These are phyloP conservation scores for Coboldia fuscipes DNA, from an alignment of 1,140 invertebrate species.

Conservation along the genomic window DNA sequence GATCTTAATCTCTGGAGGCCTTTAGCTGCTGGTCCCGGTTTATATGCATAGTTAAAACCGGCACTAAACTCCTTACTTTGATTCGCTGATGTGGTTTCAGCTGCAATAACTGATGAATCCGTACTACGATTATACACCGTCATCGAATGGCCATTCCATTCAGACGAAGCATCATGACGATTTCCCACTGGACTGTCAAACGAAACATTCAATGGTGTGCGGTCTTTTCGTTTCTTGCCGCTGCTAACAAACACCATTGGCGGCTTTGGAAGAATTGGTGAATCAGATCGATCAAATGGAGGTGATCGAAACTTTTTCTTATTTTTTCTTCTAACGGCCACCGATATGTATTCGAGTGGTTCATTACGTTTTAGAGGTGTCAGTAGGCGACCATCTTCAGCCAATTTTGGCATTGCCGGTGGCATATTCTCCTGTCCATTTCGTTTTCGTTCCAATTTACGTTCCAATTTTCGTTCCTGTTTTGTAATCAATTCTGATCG, in stretches of 20 bases:
- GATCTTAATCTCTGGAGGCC: conserved; percentile 58
- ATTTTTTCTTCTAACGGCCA: conserved; percentile 36
- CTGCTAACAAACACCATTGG: conserved; percentile 30
- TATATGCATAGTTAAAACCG: background rate
- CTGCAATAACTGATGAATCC: conserved; percentile 21
- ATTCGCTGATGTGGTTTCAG: background rate
- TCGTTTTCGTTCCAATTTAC: conserved; percentile 26
- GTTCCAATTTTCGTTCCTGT: conserved; percentile 16
- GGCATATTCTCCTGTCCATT: conserved; percentile 15
- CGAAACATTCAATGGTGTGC: conserved; percentile 23
- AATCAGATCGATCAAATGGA: conserved; percentile 33
- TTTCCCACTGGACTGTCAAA: background rate
- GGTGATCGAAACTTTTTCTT: conserved; percentile 34
- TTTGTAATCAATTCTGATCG: conserved; percentile 28
- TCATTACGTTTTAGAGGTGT: conserved; percentile 37
- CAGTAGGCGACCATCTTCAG: conserved; percentile 20
- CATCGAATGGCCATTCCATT: conserved; percentile 40
- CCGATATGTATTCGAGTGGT: conserved; percentile 37
- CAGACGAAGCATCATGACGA: conserved; percentile 4
- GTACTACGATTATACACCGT: conserved; percentile 37
- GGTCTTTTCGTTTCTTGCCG: conserved; percentile 29
- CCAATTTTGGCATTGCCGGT: conserved; percentile 19
- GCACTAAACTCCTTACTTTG: background rate
- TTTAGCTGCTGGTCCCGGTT: conserved; percentile 33
- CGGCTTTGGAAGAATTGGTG: conserved; percentile 32